Evolutionary conservation across 2,888 invertebrate species (phyloP), one percentile per base, ranked within the genome.

Genomic region (Eilema sororculum): DNA sequence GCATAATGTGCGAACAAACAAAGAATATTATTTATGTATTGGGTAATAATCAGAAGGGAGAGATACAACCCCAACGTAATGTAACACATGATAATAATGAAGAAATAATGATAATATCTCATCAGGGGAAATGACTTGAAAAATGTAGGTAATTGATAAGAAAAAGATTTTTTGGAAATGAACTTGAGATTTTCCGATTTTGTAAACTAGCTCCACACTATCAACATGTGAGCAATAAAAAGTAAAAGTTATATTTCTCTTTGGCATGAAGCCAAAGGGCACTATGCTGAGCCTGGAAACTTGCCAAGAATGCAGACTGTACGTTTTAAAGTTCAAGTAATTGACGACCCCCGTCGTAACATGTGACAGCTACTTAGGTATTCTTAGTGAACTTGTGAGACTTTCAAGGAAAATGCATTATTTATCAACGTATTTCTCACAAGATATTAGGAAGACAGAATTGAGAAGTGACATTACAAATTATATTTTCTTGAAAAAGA

Each of bases 221-320:
- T 37, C 10, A 41, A 16, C 16, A 16, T 41, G 16, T 41, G 4
- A 16, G 41, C 76, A 74, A 74, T 80, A 79, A 83, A 86, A 86
- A 87, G 85, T 84, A 81, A 89, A 87, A 88, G 85, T 65, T 67
- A 76, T 81, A 78, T 85, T 84, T 85, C 30, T 75, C 69, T 25
- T 82, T 90, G 89, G 91, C 83, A 37, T 13, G 63, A 46, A 28
- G 87, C 90, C 90, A 91, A 86, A 84, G 84, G 85, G 78, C 82
- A 78, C 74, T 75, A 81, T 79, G 65, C 64, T 68, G 71, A 77
- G 68, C 65, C 69, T 76, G 83, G 81, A 84, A 80, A 73, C 71
- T 78, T 86, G 87, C 88, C 86, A 89, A 85, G 73, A 83, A 73
- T 65, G 67, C 67, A 80, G 82, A 74, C 78, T 82, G 78, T 30